Evolutionary conservation across 2,113 vertebrate genomes (phyloP).

Genomic region (Chaetura pelagica): DNA sequence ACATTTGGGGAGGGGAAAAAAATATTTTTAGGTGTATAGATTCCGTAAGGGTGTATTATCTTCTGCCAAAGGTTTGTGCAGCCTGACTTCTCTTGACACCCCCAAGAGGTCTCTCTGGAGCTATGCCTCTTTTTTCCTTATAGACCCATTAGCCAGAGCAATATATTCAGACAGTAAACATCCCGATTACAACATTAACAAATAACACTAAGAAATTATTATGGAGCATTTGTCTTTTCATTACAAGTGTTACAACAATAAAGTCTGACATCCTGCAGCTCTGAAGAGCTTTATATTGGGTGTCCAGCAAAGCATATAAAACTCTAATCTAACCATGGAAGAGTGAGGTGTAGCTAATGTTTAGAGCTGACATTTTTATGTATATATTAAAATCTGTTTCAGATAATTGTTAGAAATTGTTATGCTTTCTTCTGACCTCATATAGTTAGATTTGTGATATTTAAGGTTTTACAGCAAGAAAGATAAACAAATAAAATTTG

Average conservation of each 20-base stretch:
- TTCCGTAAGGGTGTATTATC: not conserved
- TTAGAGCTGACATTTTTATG: not conserved
- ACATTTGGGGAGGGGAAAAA: not conserved
- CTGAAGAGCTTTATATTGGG: not conserved
- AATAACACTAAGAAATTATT: not conserved
- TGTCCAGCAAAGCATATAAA: not conserved
- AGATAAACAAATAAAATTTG: not conserved
- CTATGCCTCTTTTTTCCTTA: not conserved
- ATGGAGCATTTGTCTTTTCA: not conserved
- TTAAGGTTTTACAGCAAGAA: constrained; percentile 9
- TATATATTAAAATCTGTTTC: constrained; percentile 7
- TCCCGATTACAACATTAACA: not conserved
- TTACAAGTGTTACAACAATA: not conserved
- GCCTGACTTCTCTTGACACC: not conserved
- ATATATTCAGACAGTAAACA: not conserved
- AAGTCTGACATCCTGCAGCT: not conserved
- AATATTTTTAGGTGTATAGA: not conserved
- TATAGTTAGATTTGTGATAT: not conserved
- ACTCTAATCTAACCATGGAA: not conserved
- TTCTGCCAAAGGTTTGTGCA: not conserved
- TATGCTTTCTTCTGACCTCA: not conserved
- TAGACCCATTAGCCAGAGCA: not conserved
- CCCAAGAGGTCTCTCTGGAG: constrained; percentile 17
- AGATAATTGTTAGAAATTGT: constrained; percentile 29
- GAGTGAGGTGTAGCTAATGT: not conserved